Percentiles rank a stretch among this genome's conserved stretches.
Conservation (phyloP, 92 coral and sea anemone species). For the Porites lobata region DNA sequence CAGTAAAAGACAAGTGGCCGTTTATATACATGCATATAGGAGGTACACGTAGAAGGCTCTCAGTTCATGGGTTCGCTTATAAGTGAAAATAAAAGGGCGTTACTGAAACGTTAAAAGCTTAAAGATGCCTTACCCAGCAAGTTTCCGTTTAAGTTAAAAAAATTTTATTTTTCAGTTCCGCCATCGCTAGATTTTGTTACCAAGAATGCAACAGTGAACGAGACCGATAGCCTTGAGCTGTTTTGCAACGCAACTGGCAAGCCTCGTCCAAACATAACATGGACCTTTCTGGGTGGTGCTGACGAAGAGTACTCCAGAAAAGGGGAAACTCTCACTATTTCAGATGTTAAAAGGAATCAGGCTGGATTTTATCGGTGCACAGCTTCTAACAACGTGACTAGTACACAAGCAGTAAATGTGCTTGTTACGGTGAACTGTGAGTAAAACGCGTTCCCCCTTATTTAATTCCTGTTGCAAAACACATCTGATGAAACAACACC, state of each 20-base stretch:
- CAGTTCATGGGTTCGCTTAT: too few relatives aligned
- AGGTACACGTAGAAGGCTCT: too few relatives aligned
- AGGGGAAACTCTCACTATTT: not conserved
- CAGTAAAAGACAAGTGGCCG: too few relatives aligned
- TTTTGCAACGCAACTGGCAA: slow-evolving; percentile 69
- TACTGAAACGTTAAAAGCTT: not conserved
- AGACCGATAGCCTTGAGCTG: slow-evolving; percentile 23
- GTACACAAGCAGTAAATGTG: not conserved
- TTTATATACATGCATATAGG: too few relatives aligned
- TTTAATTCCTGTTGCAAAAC: too few relatives aligned
- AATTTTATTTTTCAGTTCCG: slow-evolving; percentile 21
- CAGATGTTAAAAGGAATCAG: slow-evolving; percentile 7
- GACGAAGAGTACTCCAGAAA: not conserved
- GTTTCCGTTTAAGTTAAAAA: not conserved
- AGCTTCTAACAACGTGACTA: slow-evolving; percentile 3
- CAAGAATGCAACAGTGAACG: slow-evolving; percentile 38
- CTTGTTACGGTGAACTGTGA: slow-evolving; percentile 26
- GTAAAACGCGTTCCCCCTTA: not conserved
- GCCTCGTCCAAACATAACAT: slow-evolving; percentile 50
- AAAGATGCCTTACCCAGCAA: not conserved
- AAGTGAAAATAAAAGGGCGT: not conserved
- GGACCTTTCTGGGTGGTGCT: slow-evolving; percentile 26
- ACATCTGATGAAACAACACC: too few relatives aligned
- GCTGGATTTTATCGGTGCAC: slow-evolving; percentile 32
- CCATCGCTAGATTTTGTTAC: slow-evolving; percentile 46